phyloP scores from a whole-genome alignment of 2,888 invertebrate genomes.

The Litoditis marina region DNA sequence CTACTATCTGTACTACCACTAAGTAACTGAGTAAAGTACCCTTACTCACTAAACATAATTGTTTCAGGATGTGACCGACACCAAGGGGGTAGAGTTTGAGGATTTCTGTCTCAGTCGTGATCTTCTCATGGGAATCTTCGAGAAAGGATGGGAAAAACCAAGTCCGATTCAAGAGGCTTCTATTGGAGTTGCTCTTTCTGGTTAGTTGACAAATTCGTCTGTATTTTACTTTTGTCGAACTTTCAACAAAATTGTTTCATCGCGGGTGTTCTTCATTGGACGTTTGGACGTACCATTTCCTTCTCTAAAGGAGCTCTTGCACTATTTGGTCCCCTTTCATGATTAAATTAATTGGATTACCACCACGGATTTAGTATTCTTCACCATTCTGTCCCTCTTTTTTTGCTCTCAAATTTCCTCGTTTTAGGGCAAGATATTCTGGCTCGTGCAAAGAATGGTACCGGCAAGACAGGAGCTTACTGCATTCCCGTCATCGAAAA shows the following conservation, averaged over 20 bases:
- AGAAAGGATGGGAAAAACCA: conserved; percentile 94
- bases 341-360: too few relatives aligned
- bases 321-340: too few relatives aligned
- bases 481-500: conserved; percentile 97
- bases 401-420: not conserved
- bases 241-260: not conserved
- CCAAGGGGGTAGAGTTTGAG: conserved; percentile 98
- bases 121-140: conserved; percentile 98
- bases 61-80: conserved; percentile 94
- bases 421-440: conserved; percentile 74
- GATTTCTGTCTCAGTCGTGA: conserved; percentile 96
- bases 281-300: too few relatives aligned
- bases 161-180: conserved; percentile 99
- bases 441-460: conserved; percentile 98
- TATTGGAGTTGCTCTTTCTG: conserved; percentile 94
- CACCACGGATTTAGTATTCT: too few relatives aligned
- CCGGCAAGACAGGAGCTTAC: conserved; percentile 98
- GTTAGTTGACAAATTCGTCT: conserved; percentile 63
- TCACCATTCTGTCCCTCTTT: too few relatives aligned
- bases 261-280: too few relatives aligned
- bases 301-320: too few relatives aligned
- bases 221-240: not conserved
- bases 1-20: too few relatives aligned
- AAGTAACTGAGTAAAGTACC: too few relatives aligned
- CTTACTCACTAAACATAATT: too few relatives aligned